These are phyloP conservation scores for Ophonus ardosiacus DNA, from an alignment of 2,888 invertebrate genomes.

Conservation along the genomic window DNA sequence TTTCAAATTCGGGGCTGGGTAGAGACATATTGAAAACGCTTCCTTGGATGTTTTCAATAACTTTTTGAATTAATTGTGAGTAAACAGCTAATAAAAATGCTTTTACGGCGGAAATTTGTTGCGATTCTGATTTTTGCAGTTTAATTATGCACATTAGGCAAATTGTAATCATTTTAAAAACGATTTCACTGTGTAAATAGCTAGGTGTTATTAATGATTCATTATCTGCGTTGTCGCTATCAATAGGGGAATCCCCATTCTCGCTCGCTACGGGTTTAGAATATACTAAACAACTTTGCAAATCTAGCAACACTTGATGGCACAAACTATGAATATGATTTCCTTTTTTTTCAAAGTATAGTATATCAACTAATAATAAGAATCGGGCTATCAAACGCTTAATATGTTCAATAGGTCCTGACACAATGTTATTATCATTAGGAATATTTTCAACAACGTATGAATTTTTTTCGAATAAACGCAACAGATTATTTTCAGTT, in stretches of 20 bases:
- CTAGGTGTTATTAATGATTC: constrained; percentile 78
- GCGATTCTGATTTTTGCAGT: constrained; percentile 84
- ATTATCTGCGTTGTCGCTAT: constrained; percentile 77
- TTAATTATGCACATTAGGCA: constrained; percentile 89
- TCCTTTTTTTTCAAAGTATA: constrained; percentile 82
- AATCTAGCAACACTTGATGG: constrained; percentile 83
- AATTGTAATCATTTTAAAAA: constrained; percentile 90
- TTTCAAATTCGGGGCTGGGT: constrained; percentile 71
- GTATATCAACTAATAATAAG: constrained; percentile 80
- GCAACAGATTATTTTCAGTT: constrained; percentile 90
- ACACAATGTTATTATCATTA: constrained; percentile 72
- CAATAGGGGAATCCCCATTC: constrained; percentile 78
- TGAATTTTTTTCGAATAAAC: constrained; percentile 84
- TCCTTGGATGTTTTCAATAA: constrained; percentile 73
- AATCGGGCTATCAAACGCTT: constrained; percentile 78
- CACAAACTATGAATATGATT: constrained; percentile 83
- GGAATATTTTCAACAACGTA: constrained; percentile 79
- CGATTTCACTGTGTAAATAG: constrained; percentile 81
- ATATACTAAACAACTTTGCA: constrained; percentile 84
- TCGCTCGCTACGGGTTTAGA: constrained; percentile 74
- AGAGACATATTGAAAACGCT: constrained; percentile 75
- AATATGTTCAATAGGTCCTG: constrained; percentile 75
- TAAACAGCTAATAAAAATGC: constrained; percentile 91
- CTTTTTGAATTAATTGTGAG: constrained; percentile 82
- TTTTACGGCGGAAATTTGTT: constrained; percentile 88